Evolutionary conservation across 2,113 vertebrate genomes (phyloP).

Genomic region (Chionis minor): DNA sequence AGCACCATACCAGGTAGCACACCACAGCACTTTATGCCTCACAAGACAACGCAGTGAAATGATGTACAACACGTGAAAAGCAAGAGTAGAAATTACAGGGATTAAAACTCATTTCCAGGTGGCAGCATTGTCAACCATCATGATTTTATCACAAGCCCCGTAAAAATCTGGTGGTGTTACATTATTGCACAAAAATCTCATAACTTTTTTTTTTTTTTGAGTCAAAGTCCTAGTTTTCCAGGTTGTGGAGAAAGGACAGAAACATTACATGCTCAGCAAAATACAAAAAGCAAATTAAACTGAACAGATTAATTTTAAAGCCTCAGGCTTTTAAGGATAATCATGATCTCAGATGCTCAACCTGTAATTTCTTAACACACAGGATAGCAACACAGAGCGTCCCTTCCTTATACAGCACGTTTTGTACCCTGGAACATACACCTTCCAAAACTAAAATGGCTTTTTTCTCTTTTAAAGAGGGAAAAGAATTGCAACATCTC

Average conservation of each 20-base stretch:
- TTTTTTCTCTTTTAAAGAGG: background rate
- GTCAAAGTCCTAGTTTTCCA: background rate
- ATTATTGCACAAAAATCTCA: background rate
- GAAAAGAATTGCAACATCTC: background rate
- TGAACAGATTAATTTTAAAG: background rate
- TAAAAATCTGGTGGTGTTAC: background rate
- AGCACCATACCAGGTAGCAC: background rate
- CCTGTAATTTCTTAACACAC: background rate
- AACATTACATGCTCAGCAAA: background rate
- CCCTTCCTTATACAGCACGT: background rate
- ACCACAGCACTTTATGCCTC: background rate
- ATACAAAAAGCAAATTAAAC: background rate
- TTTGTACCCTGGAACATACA: background rate
- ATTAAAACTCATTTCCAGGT: slow-evolving; percentile 11
- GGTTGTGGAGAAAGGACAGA: background rate
- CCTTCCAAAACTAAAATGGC: background rate
- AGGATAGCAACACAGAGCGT: background rate
- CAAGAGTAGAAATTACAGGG: background rate
- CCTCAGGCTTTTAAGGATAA: background rate
- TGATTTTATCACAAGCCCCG: background rate
- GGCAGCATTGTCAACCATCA: background rate
- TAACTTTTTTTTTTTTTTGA: background rate
- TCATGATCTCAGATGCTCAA: background rate
- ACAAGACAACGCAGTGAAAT: background rate
- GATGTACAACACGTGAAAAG: background rate